Percentiles rank a stretch among this genome's conserved stretches.
Evolutionary conservation across 2,797 vertebrate species (phyloP).

Genomic region (Sebastes goodei): DNA sequence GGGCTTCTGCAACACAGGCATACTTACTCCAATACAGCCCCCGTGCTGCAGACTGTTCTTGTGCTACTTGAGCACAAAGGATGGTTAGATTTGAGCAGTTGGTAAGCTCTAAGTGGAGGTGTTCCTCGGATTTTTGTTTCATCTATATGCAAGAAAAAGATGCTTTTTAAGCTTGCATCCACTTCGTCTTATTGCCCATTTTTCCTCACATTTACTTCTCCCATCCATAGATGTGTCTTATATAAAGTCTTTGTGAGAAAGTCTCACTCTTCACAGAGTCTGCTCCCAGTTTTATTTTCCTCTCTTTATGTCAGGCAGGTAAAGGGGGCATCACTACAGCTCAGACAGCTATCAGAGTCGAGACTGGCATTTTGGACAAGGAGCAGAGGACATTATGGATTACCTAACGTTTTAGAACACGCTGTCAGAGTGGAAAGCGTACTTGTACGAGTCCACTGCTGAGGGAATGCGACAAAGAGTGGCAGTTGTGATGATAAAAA

Average conservation of each 20-base stretch:
- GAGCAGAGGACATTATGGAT: constrained; percentile 49
- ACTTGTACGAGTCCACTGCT: constrained; percentile 14
- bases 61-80: not conserved
- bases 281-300: not conserved
- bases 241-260: not conserved
- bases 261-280: not conserved
- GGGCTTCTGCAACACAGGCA: constrained; percentile 44
- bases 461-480: constrained; percentile 28
- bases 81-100: not conserved
- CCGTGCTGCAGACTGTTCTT: not conserved
- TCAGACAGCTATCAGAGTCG: constrained; percentile 5
- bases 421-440: constrained; percentile 32
- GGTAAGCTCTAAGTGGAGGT: not conserved
- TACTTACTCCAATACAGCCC: constrained; percentile 12
- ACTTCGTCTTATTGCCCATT: not conserved
- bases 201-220: not conserved
- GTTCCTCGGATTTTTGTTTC: not conserved
- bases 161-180: not conserved
- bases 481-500: constrained; percentile 53
- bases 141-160: not conserved
- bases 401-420: constrained; percentile 29
- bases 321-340: not conserved
- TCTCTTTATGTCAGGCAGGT: not conserved
- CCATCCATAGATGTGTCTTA: not conserved
- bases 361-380: constrained; percentile 25